These are phyloP conservation scores for Dreissena polymorpha DNA, from an alignment of 1,140 invertebrate genomes.

Conservation along the genomic window DNA sequence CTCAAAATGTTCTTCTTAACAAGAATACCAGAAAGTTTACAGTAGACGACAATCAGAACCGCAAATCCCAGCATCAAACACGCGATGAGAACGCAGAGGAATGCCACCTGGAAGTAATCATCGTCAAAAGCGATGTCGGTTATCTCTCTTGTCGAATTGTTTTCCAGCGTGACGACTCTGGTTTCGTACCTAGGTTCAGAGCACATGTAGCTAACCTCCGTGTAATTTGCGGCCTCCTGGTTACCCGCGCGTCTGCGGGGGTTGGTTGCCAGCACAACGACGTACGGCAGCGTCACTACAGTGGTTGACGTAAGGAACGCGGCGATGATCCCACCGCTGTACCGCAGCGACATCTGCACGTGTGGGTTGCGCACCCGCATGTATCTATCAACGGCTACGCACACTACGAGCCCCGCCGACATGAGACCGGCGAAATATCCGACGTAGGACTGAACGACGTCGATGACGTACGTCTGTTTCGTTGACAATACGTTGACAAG, in stretches of 20 bases:
- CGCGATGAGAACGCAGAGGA: background rate
- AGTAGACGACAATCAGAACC: background rate
- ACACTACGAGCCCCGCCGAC: conserved; percentile 15
- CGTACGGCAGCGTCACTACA: conserved; percentile 19
- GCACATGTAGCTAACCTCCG: background rate
- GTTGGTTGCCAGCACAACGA: background rate
- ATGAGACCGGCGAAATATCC: conserved; percentile 10
- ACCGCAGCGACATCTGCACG: background rate
- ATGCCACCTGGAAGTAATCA: background rate
- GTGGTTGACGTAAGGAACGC: background rate
- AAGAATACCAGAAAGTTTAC: background rate
- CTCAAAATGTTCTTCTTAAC: background rate
- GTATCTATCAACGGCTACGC: conserved; percentile 15
- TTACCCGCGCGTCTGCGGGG: background rate
- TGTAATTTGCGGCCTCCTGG: background rate
- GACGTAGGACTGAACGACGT: conserved; percentile 1
- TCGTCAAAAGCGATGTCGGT: background rate
- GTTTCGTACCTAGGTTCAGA: background rate
- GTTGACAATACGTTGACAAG: background rate
- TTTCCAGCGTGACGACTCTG: background rate
- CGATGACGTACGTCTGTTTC: background rate
- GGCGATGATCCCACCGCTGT: background rate
- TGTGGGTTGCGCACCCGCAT: conserved; percentile 11
- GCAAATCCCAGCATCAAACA: background rate
- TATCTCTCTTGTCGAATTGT: background rate